Evolutionary conservation across 2,113 vertebrate species (phyloP).

Genomic region (Oreochromis spilurus): DNA sequence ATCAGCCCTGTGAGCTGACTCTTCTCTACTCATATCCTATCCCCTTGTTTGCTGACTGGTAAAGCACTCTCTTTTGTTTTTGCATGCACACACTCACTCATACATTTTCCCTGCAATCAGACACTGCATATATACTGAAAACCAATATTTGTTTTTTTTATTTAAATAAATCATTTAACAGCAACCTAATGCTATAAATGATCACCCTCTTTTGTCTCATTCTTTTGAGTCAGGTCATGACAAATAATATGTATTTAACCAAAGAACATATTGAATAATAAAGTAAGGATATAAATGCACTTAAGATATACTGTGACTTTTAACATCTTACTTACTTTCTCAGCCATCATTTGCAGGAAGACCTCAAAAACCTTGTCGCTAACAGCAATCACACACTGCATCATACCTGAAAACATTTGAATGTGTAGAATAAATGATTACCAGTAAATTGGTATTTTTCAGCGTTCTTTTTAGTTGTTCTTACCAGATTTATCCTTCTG

Average conservation of each 20-base stretch:
- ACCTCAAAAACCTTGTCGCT: constrained; percentile 97
- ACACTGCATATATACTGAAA: not conserved
- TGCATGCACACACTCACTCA: not conserved
- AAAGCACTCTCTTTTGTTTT: not conserved
- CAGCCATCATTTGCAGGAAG: constrained; percentile 96
- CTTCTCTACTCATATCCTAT: not conserved
- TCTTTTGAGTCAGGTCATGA: not conserved
- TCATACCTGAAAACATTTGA: constrained; percentile 82
- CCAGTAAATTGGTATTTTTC: not conserved
- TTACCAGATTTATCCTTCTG: constrained; percentile 98
- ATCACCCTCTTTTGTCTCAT: not conserved
- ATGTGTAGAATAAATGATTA: not conserved
- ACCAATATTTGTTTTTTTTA: not conserved
- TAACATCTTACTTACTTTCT: constrained; percentile 79
- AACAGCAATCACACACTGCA: constrained; percentile 96
- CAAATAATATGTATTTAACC: not conserved
- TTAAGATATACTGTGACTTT: not conserved
- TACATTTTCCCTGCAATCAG: not conserved
- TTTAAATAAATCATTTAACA: not conserved
- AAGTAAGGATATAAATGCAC: not conserved
- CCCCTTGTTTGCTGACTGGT: not conserved
- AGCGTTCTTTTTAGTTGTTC: not conserved
- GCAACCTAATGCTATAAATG: not conserved
- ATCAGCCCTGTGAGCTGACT: not conserved
- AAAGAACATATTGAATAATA: not conserved